Evolutionary conservation across 2,888 invertebrate species (phyloP), one percentile per base, ranked within the genome.

Genomic region (Rhopalosiphum nymphaeae): DNA sequence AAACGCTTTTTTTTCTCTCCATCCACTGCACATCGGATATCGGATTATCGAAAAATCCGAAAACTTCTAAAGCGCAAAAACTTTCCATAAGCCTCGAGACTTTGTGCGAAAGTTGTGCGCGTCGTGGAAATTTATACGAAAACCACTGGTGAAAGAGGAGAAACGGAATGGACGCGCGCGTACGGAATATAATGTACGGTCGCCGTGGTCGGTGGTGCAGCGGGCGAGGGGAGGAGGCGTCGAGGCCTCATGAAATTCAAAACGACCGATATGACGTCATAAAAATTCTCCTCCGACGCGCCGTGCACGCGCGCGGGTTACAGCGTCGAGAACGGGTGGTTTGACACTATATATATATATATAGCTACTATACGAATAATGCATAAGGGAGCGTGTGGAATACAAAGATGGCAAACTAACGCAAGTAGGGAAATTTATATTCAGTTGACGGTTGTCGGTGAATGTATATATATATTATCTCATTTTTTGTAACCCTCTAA

Each of bases 31-130:
- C 87, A 49, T 49, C 21, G 67, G 90, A 91, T 91, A 91, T 91
- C 86, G 94, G 94, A 94, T 94, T 94, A 94, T 94, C 94, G 94
- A 94, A 94, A 94, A 94, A 94, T 94, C 94, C 94, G 94, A 91
- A 94, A 94, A 94, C 94, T 94, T 94, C 93, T 61, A 88, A 90
- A 85, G 91, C 94, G 90, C 88, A 84, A 94, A 92, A 94, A 94
- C 94, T 94, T 94, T 94, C 89, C 94, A 61, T 94, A 94, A 94
- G 94, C 94, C 94, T 67, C 49, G 91, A 86, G 90, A 90, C 89
- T 93, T 93, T 93, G 89, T 86, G 90, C 85, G 67, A 94, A 94
- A 93, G 88, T 93, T 92, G 88, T n/a, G 85, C 53, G 53, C 88
- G n/a, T 36, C 85, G 89, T 21, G 61, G 91, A 91, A 78, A 94